These are phyloP conservation scores for Eupithecia pulchellata DNA, from an alignment of 2,888 invertebrate genomes.

Conservation along the genomic window DNA sequence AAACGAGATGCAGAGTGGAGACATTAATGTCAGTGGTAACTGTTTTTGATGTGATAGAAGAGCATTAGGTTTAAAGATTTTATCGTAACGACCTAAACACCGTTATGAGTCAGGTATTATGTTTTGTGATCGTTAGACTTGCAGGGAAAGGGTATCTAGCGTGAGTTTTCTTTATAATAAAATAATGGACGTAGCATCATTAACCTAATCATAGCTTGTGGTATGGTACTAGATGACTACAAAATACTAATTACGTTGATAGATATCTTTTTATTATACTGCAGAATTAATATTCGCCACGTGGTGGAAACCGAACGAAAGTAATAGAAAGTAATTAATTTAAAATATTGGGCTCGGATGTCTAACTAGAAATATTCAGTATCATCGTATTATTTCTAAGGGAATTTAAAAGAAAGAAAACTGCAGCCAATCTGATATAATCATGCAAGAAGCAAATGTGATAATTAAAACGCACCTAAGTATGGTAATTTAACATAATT, in stretches of 20 bases:
- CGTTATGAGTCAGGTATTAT: slow-evolving; percentile 48
- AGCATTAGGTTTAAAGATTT: slow-evolving; percentile 58
- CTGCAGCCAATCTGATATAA: not conserved
- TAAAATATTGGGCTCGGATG: too few species aligned
- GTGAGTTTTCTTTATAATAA: not conserved
- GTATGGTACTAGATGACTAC: too few species aligned
- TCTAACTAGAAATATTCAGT: not conserved
- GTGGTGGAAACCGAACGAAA: too few species aligned
- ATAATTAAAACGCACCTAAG: slow-evolving; percentile 12
- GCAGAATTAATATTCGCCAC: too few species aligned
- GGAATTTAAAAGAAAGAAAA: not conserved
- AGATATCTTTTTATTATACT: too few species aligned
- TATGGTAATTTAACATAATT: slow-evolving; percentile 26
- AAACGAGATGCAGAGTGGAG: slow-evolving; percentile 49
- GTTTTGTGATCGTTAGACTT: slow-evolving; percentile 16
- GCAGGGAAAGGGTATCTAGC: not conserved
- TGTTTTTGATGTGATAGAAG: slow-evolving; percentile 61
- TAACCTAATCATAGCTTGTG: too few species aligned
- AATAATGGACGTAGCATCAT: too few species aligned
- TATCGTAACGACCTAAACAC: slow-evolving; percentile 54
- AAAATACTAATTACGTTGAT: too few species aligned
- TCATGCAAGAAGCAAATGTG: slow-evolving; percentile 20
- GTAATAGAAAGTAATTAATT: not conserved
- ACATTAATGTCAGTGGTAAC: slow-evolving; percentile 60
- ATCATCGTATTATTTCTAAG: not conserved